Conservation (phyloP, 1,140 invertebrate genomes). For the Sitodiplosis mosellana region DNA sequence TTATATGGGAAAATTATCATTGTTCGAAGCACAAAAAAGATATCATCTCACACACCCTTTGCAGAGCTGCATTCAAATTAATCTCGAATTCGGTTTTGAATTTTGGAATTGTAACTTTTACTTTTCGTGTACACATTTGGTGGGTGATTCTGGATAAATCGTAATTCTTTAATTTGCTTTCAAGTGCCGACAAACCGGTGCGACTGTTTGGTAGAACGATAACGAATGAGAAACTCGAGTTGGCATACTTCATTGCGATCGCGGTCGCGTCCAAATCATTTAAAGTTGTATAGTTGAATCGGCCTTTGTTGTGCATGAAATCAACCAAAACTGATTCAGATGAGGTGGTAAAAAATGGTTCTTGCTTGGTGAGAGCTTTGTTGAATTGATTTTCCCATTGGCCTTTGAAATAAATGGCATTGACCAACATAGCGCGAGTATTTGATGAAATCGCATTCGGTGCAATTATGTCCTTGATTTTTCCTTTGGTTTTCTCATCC, state of each 20-base stretch:
- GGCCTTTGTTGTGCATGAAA: conserved; percentile 27
- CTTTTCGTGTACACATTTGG: conserved; percentile 16
- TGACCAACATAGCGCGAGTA: conserved; percentile 51
- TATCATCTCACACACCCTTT: conserved; percentile 34
- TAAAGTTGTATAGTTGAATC: conserved; percentile 24
- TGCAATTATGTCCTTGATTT: too few relatives aligned
- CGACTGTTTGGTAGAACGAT: conserved; percentile 37
- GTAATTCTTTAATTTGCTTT: conserved; percentile 29
- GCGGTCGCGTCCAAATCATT: conserved; percentile 21
- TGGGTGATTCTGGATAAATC: conserved; percentile 20
- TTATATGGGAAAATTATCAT: too few relatives aligned
- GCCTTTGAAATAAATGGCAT: conserved; percentile 74
- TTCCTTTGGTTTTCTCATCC: too few relatives aligned
- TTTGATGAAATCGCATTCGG: conserved; percentile 9
- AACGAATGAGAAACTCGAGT: conserved; percentile 32
- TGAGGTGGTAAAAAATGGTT: conserved; percentile 23
- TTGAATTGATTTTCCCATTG: conserved; percentile 27
- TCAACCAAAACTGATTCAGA: conserved; percentile 20
- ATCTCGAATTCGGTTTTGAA: conserved; percentile 48
- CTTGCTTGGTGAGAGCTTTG: conserved; percentile 17
- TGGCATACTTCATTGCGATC: conserved; percentile 29
- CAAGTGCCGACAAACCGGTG: conserved; percentile 28
- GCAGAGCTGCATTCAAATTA: conserved; percentile 34
- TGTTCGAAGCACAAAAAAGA: too few relatives aligned
- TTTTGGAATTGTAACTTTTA: conserved; percentile 40